Base-by-base conservation (phyloP, 2,797 vertebrate species). In the Paramormyrops hopkinsi region DNA sequence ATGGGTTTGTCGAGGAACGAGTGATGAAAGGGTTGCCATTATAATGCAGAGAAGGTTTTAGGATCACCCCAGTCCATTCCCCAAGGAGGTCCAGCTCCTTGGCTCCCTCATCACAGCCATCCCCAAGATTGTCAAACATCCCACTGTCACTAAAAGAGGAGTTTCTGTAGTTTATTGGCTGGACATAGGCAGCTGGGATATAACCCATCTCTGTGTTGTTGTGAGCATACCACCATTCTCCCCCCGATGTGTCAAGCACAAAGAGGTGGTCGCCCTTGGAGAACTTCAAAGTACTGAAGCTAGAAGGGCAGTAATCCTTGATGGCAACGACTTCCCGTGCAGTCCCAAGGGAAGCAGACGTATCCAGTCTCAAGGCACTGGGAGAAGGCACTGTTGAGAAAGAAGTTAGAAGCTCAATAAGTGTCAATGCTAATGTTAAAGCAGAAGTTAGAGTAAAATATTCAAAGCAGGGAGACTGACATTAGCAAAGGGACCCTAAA, bases 171-270 rank as follows among this genome's bases (percentile, higher is more conserved):
- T 94, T 96, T 0, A 99, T 83, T 0, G 97, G 97, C 92, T 98
- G 97, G 65, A 99, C 98, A 0, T 99, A 97, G 79, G 98, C 97
- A 0, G 99, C 96, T 0, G 99, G 99, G 92, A 99, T 99, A 93
- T 99, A 99, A 4, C 99, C 99, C 97, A 99, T 99, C 91, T 99
- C 99, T 0, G 94, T 98, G 93, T 98, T 98, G 94, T 99, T 99
- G 96, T 99, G 99, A 0, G 98, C 98, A 0, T 99, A 99, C 99
- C 99, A 99, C 98, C 99, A 99, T 90, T 99, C 98, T 0, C 97
- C 97, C 0, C 98, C 98, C 0, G 98, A 99, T 0, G 97, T 96
- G 95, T 99, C 99, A 94, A 99, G 91, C 90, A 99, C 98, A 0
- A 97, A 99, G 0, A 99, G 97, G 56, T 94, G 97, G 92, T 99